Conservation (phyloP, 2,797 vertebrate species). For the Aulostomus chinensis region DNA sequence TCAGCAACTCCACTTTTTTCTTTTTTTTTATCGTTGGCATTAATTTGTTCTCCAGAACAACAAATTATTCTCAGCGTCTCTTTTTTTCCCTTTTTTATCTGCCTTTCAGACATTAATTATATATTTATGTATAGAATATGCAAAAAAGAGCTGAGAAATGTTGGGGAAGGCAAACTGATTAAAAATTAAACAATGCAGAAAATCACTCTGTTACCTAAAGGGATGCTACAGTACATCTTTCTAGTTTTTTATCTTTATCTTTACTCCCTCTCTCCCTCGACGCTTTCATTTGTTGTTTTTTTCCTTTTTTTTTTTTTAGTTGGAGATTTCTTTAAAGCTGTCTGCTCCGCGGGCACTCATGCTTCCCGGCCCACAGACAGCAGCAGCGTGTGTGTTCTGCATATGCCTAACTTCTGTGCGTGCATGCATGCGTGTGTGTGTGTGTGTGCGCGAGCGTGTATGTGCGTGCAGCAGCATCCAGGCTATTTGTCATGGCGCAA, state of each 20-base stretch:
- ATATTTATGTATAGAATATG: slow-evolving; percentile 86
- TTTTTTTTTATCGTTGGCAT: slow-evolving; percentile 64
- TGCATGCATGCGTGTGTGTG: slow-evolving; percentile 13
- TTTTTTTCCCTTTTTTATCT: slow-evolving; percentile 76
- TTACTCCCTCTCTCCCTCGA: slow-evolving; percentile 59
- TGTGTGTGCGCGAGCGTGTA: slow-evolving; percentile 20
- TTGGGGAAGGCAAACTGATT: slow-evolving; percentile 80
- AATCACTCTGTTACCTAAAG: slow-evolving; percentile 85
- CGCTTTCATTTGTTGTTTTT: slow-evolving; percentile 58
- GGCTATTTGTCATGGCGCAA: slow-evolving; percentile 80
- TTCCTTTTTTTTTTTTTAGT: slow-evolving; percentile 27
- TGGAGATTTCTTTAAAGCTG: slow-evolving; percentile 78
- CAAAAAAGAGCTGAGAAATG: slow-evolving; percentile 79
- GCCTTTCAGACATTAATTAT: slow-evolving; percentile 83
- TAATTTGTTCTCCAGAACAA: slow-evolving; percentile 81
- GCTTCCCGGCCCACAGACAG: slow-evolving; percentile 60
- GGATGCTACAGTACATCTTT: slow-evolving; percentile 74
- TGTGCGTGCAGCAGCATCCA: slow-evolving; percentile 37
- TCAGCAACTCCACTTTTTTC: slow-evolving; percentile 64
- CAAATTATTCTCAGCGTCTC: slow-evolving; percentile 74
- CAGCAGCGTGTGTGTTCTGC: slow-evolving; percentile 60
- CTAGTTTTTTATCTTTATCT: slow-evolving; percentile 64
- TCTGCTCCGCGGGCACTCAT: slow-evolving; percentile 71
- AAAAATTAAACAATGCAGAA: slow-evolving; percentile 88
- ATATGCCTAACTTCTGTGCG: slow-evolving; percentile 30